Base-by-base conservation (phyloP, 2,113 vertebrate genomes). In the Aythya baeri region DNA sequence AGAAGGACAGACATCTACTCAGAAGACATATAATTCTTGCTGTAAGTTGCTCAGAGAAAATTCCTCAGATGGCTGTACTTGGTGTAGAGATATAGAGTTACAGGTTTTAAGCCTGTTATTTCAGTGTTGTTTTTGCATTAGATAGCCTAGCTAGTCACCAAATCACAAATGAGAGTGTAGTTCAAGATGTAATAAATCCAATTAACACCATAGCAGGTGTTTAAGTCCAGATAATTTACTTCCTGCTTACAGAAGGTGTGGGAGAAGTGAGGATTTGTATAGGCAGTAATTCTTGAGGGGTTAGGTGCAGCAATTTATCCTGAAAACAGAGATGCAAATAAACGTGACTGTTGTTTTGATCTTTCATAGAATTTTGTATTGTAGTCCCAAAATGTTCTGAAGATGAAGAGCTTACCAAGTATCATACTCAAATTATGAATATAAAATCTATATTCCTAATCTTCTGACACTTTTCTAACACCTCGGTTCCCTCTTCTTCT, bases 181-280 rank as follows among this genome's bases (percentile, higher is more conserved):
- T n/a, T 23, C 2, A 9, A 74, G 26, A 32, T 84, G 75, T 87
- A 83, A 38, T 27, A 87, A 36, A 38, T 91, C 74, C 22, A 85
- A 25, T 92, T 85, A 91, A 85, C 67, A 76, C 54, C n/a, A 13
- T 50, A 55, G 62, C 26, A 85, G 73, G n/a, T 70, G 21, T 73
- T 83, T 77, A 93, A 91, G 16, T 84, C 36, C 46, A 68, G 36
- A 59, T 84, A 81, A 86, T 86, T 94, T 81, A 27, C 61, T 92
- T 84, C 34, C 46, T 71, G 31, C 29, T 88, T 46, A 41, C 29
- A 74, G 65, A 81, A 73, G n/a, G 9, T 89, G n/a, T 71, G 43
- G 59, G 83, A 83, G 50, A 88, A 74, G 25, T 41, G 34, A 86
- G 43, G 46, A 46, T 55, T 63, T 78, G 25, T 34, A n/a, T 8